These are phyloP conservation scores for Dolichotis patagonum DNA, from an alignment of 2,113 vertebrate species.

Conservation along the genomic window DNA sequence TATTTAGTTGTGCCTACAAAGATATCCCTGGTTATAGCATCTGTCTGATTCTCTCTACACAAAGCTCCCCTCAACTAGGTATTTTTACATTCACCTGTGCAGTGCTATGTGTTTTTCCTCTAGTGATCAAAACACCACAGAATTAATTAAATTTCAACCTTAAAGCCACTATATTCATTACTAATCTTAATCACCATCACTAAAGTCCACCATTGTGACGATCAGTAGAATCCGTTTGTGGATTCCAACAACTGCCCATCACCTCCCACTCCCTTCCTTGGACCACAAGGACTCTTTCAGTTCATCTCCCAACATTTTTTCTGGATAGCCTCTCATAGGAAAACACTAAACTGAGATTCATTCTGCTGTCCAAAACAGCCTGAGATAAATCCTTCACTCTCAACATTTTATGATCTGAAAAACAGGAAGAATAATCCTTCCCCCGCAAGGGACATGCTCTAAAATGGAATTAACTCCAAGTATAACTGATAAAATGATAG, in stretches of 20 bases:
- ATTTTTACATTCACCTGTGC: not conserved
- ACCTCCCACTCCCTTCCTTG: not conserved
- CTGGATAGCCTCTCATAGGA: not conserved
- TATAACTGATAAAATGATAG: not conserved
- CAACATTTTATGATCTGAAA: constrained; percentile 16
- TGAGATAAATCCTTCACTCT: not conserved
- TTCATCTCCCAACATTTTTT: not conserved
- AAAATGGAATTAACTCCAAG: not conserved
- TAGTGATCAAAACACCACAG: not conserved
- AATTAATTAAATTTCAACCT: not conserved
- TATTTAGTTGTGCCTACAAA: not conserved
- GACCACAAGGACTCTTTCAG: not conserved
- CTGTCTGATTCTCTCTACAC: not conserved
- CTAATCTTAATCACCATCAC: not conserved
- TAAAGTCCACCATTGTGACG: not conserved
- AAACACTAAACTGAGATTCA: not conserved
- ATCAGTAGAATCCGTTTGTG: not conserved
- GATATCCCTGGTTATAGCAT: not conserved
- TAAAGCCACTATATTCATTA: not conserved
- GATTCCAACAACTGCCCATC: not conserved
- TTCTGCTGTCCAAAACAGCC: not conserved
- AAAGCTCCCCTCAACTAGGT: not conserved
- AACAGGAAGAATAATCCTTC: not conserved
- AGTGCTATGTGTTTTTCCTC: not conserved
- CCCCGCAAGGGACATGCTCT: not conserved